phyloP scores from a whole-genome alignment of 2,797 vertebrate genomes.

The Leptatherina wallacei region DNA sequence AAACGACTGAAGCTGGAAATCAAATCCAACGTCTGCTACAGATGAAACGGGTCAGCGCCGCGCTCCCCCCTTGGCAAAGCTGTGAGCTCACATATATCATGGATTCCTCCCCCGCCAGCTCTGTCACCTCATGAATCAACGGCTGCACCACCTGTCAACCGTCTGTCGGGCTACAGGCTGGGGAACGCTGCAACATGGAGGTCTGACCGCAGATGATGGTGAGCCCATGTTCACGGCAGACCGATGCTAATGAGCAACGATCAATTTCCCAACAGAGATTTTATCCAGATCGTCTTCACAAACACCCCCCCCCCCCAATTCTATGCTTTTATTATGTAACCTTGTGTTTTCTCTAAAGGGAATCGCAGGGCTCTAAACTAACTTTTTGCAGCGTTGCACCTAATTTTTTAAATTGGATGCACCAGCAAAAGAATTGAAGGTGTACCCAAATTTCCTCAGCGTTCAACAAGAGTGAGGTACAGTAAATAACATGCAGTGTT shows the following conservation, averaged over 20 bases:
- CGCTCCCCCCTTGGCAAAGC: background rate
- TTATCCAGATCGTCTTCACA: too few relatives aligned
- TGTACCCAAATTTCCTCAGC: too few relatives aligned
- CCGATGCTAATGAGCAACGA: background rate
- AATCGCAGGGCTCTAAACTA: too few relatives aligned
- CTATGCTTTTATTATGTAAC: too few relatives aligned
- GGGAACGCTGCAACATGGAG: background rate
- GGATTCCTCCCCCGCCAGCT: background rate
- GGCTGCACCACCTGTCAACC: background rate
- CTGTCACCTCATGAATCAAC: background rate
- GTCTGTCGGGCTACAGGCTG: background rate
- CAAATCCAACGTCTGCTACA: background rate
- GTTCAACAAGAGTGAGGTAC: too few relatives aligned
- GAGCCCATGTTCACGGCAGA: background rate
- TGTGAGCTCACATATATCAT: background rate
- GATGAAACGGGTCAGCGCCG: background rate
- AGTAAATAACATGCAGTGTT: too few relatives aligned
- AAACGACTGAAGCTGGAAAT: background rate
- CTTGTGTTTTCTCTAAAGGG: too few relatives aligned
- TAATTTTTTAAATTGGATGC: too few relatives aligned
- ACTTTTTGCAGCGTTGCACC: too few relatives aligned
- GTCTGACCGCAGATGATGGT: background rate
- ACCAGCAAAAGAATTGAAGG: too few relatives aligned
- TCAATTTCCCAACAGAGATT: background rate
- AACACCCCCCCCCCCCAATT: too few relatives aligned